These are phyloP conservation scores for Cheumatopsyche charites DNA, from an alignment of 1,140 invertebrate genomes.

Conservation along the genomic window DNA sequence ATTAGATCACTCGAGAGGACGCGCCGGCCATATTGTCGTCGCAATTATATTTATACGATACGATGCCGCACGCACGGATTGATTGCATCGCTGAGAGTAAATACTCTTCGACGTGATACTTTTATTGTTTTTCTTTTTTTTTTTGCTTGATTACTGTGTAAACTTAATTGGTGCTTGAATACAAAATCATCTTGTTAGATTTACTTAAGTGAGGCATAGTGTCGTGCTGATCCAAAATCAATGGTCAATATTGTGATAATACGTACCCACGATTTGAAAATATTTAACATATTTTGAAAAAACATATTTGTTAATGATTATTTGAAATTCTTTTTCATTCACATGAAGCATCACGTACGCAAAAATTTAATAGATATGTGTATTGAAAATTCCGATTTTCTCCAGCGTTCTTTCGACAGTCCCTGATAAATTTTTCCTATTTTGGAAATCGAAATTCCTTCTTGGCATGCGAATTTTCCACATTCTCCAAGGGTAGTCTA, in stretches of 20 bases:
- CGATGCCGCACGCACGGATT: neutral
- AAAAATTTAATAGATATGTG: neutral
- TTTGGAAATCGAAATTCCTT: slow-evolving; percentile 34
- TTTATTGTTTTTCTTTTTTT: no score
- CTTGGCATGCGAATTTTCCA: slow-evolving; percentile 7
- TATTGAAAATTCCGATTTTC: neutral
- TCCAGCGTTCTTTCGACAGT: neutral
- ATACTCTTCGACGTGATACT: no score
- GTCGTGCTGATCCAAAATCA: no score
- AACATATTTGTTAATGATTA: no score
- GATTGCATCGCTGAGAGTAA: neutral
- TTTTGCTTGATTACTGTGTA: no score
- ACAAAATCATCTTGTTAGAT: no score
- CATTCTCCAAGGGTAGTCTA: slow-evolving; percentile 10
- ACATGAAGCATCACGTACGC: neutral
- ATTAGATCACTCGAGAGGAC: slow-evolving; percentile 8
- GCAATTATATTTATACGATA: neutral
- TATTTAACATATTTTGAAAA: no score
- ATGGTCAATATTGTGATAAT: no score
- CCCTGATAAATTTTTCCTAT: slow-evolving; percentile 12
- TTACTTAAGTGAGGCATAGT: no score
- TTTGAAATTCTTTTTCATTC: no score
- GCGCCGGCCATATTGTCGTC: slow-evolving; percentile 2
- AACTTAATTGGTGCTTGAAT: no score
- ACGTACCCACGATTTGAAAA: no score